Percentiles rank a stretch among this genome's conserved stretches.
Evolutionary conservation across 2,888 invertebrate species (phyloP).

Genomic region (Leptinotarsa tumamoca): DNA sequence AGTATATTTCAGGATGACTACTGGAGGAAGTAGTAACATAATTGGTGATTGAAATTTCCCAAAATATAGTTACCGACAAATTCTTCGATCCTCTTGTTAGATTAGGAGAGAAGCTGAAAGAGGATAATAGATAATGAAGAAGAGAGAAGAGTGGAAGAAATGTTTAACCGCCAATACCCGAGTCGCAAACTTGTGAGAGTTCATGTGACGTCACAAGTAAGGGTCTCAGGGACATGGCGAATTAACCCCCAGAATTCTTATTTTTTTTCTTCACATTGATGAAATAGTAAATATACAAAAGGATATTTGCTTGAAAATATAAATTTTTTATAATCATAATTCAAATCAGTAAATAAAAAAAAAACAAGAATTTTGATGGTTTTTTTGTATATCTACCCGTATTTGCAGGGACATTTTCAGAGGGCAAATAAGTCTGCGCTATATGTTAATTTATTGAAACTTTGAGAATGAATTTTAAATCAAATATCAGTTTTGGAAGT

Average conservation of each 20-base stretch:
- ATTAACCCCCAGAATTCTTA: conserved; percentile 58
- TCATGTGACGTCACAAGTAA: conserved; percentile 78
- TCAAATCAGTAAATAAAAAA: conserved; percentile 37
- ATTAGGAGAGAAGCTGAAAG: conserved; percentile 1
- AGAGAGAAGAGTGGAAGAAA: conserved; percentile 43
- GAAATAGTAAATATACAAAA: conserved; percentile 46
- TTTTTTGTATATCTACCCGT: conserved; percentile 46
- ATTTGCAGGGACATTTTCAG: conserved; percentile 22
- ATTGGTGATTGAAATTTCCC: neutral
- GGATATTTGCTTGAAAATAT: conserved; percentile 17
- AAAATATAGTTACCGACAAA: neutral
- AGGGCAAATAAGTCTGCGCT: neutral
- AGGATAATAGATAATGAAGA: conserved; percentile 14
- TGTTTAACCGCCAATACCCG: conserved; percentile 74
- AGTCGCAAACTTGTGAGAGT: conserved; percentile 80
- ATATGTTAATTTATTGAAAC: neutral
- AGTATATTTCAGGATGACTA: no score
- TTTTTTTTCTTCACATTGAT: conserved; percentile 43
- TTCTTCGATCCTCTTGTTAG: neutral
- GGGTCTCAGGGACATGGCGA: conserved; percentile 83
- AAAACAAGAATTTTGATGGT: conserved; percentile 49
- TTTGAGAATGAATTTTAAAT: neutral
- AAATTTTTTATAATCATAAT: conserved; percentile 14
- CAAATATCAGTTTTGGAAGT: no score
- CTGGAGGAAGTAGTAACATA: neutral